Evolutionary conservation across 2,113 vertebrate species (phyloP), one percentile per base, ranked within the genome.

Genomic region (Vimba vimba): DNA sequence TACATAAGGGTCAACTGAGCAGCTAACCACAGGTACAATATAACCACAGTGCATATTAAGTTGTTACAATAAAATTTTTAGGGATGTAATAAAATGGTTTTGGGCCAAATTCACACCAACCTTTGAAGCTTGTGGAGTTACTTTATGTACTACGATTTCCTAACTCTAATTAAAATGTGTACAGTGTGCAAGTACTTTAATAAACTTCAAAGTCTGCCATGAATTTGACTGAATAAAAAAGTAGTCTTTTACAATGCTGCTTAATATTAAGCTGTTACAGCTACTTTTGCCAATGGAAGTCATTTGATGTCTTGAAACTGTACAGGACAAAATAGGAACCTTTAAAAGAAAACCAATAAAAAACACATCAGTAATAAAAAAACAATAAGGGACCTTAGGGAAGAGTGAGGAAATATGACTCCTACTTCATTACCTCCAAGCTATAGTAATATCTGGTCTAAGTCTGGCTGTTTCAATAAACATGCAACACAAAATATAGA

Each of bases 381-480:
- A 47, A 47, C 12, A 74, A 74, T 43, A 74, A 74, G 43, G 23
- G 43, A 73, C 73, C 73, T 25, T 13, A 50, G 73, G n/a, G 43
- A 47, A 75, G 71, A 27, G 23, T 47, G 43, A 47, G 43, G 43
- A 75, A 75, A 50, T 47, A 75, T 75, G 50, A 43, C 39, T n/a
- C 69, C 69, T n/a, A 45, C 43, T 50, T 75, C 73, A 75, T 75
- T 75, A 75, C 50, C 73, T 50, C 43, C 12, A 74, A 45, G n/a
- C 43, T 47, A 75, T 75, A 43, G 8, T 43, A 27, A 79, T 79
- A 59, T 4, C 27, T 59, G 52, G 39, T 36, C 30, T 59, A 21
- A 2, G 27, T 55, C 52, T 36, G 27, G 9, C 50, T 36, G 52
- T 36, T 59, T 36, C 57, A 57, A 36, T 39, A 79, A 39, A 60